Conservation (phyloP, 2,797 vertebrate species). For the Atherinosoma microstoma region DNA sequence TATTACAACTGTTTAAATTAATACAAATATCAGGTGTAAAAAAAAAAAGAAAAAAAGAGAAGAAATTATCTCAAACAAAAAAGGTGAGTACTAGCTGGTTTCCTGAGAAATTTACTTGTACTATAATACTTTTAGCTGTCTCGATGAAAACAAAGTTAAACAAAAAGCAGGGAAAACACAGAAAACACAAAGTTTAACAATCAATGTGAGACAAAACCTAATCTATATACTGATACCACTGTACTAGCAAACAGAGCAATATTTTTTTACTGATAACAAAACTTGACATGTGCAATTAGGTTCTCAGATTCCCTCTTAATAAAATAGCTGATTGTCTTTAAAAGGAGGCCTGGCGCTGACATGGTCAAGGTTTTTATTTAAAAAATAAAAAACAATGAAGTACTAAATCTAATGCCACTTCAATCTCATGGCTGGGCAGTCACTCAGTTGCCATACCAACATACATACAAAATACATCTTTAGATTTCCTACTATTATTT, state of each 20-base stretch:
- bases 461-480: conserved; percentile 18
- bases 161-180: conserved; percentile 9
- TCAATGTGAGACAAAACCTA: conserved; percentile 19
- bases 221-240: conserved; percentile 19
- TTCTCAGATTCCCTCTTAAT: conserved; percentile 7
- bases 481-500: conserved; percentile 19
- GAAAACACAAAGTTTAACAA: conserved; percentile 19
- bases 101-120: conserved; percentile 79
- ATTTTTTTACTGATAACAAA: conserved; percentile 9
- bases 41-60: conserved; percentile 23
- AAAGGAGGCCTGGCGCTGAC: conserved; percentile 51
- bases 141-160: conserved; percentile 44
- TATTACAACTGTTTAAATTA: conserved; percentile 65
- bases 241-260: conserved; percentile 6
- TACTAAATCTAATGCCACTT: conserved; percentile 8
- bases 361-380: conserved; percentile 24
- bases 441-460: not conserved
- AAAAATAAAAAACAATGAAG: conserved; percentile 4
- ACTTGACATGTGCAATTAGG: not conserved
- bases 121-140: conserved; percentile 58
- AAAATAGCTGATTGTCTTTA: conserved; percentile 62
- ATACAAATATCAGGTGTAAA: conserved; percentile 57
- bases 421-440: conserved; percentile 35
- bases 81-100: conserved; percentile 66
- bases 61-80: conserved; percentile 57